A percentile compares a stretch with the other conserved stretches of the same genome.
Conservation (phyloP, 2,888 invertebrate genomes). For the Scaptodrosophila latifasciaeformis region DNA sequence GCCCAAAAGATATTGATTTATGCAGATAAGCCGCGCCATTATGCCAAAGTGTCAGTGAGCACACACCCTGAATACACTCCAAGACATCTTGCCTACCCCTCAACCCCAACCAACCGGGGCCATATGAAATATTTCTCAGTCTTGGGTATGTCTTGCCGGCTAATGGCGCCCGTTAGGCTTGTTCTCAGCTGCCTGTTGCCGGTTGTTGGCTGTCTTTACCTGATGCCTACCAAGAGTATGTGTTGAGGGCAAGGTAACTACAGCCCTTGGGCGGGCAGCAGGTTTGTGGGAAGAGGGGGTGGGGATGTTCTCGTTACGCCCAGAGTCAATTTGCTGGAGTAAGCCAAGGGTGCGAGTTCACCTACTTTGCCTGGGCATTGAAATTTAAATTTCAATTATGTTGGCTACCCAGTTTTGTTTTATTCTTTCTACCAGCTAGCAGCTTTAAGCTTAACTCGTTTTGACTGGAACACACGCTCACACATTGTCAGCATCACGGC, state of each 20-base stretch:
- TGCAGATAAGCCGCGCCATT: conserved; percentile 70
- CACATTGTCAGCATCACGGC: too few species aligned
- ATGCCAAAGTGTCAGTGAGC: conserved; percentile 48
- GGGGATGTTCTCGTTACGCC: too few species aligned
- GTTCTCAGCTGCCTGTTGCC: conserved; percentile 1
- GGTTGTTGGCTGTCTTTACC: too few species aligned
- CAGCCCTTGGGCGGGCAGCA: too few species aligned
- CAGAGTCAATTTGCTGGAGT: too few species aligned
- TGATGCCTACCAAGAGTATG: too few species aligned
- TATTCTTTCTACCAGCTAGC: conserved; percentile 10
- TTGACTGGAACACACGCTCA: conserved; percentile 2
- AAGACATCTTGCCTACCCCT: not conserved
- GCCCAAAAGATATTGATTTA: conserved; percentile 70
- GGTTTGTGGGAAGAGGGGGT: too few species aligned
- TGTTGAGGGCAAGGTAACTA: too few species aligned
- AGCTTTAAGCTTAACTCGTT: conserved; percentile 17
- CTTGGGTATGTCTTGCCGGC: conserved; percentile 27
- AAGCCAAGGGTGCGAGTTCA: too few species aligned
- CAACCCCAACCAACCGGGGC: conserved; percentile 4
- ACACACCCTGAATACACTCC: conserved; percentile 19
- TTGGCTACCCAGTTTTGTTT: not conserved
- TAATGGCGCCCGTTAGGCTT: conserved; percentile 39
- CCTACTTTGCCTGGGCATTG: conserved; percentile 22
- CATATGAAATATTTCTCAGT: too few species aligned
- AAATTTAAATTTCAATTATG: conserved; percentile 41